Percentiles rank a stretch among this genome's conserved stretches.
Evolutionary conservation across 2,113 vertebrate species (phyloP).

Genomic region (Pelusios castaneus): DNA sequence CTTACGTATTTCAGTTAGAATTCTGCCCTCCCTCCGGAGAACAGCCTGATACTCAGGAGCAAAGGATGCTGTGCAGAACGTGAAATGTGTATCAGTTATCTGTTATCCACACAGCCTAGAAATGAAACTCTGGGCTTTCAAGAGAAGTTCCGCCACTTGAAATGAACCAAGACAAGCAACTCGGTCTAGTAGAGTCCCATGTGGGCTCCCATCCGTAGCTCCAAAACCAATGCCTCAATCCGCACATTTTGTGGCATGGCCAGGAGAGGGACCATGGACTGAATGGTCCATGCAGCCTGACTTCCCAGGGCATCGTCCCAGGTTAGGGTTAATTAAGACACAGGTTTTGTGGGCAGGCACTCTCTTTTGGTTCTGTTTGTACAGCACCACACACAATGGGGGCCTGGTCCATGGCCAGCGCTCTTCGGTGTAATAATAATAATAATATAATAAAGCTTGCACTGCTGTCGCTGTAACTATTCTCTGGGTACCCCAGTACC

Average conservation of each 20-base stretch:
- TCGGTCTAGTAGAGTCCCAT: background rate
- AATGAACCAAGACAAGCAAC: background rate
- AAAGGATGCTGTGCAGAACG: background rate
- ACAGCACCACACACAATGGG: background rate
- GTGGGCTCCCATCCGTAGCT: background rate
- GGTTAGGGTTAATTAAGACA: background rate
- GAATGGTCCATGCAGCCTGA: background rate
- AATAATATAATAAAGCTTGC: background rate
- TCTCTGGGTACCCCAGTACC: background rate
- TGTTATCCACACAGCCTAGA: background rate
- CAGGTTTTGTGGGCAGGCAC: background rate
- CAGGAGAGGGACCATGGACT: background rate
- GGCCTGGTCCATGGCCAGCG: too few relatives aligned
- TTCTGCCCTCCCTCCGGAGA: background rate
- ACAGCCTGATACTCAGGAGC: background rate
- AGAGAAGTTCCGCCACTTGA: background rate
- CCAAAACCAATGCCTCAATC: background rate
- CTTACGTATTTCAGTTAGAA: background rate
- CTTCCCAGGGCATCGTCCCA: background rate
- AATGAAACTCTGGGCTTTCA: conserved; percentile 8
- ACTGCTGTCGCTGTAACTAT: background rate
- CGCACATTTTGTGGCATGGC: background rate
- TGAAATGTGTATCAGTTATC: background rate
- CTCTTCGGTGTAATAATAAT: background rate
- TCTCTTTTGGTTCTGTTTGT: background rate